Evolutionary conservation across 1,140 invertebrate genomes (phyloP).

Genomic region (Drosophila mojavensis): DNA sequence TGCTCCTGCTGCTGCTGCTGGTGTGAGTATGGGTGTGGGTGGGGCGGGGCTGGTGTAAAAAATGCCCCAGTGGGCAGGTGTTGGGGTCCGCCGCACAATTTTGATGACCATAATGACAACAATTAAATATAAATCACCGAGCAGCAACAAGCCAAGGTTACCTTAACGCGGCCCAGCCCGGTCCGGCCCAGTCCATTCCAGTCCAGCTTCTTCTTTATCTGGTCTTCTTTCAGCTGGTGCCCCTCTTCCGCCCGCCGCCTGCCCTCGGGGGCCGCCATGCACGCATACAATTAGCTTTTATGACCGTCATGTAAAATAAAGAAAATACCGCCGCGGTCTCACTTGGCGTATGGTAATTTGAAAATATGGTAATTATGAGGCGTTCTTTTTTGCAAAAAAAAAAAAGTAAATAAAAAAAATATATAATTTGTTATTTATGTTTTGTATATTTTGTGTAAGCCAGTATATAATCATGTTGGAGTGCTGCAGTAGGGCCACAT

Average conservation of each 20-base stretch:
- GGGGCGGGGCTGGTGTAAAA: conserved; percentile 16
- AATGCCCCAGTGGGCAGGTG: conserved; percentile 36
- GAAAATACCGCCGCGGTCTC: conserved; percentile 48
- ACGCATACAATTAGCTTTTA: conserved; percentile 82
- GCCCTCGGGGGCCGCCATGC: conserved; percentile 19
- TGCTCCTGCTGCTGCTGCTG: neutral
- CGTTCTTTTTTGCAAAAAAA: conserved; percentile 25
- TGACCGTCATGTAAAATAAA: conserved; percentile 53
- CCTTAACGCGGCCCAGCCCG: conserved; percentile 23
- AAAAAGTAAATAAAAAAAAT: conserved; percentile 17
- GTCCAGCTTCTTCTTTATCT: neutral
- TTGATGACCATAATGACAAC: conserved; percentile 81
- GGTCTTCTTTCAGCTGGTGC: neutral
- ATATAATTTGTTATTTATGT: conserved; percentile 9
- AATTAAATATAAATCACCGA: conserved; percentile 81
- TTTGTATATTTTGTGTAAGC: neutral
- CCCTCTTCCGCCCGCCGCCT: neutral
- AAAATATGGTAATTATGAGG: conserved; percentile 82
- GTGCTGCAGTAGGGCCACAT: too few relatives aligned
- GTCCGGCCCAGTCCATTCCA: too few relatives aligned
- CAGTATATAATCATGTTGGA: too few relatives aligned
- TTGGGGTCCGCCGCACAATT: conserved; percentile 47
- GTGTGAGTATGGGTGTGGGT: neutral
- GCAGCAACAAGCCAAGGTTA: conserved; percentile 60
- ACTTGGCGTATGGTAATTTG: conserved; percentile 77